Percentiles rank a stretch among this genome's conserved stretches.
Evolutionary conservation across 2,113 vertebrate species (phyloP).

Genomic region (Monarcha castaneiventris): DNA sequence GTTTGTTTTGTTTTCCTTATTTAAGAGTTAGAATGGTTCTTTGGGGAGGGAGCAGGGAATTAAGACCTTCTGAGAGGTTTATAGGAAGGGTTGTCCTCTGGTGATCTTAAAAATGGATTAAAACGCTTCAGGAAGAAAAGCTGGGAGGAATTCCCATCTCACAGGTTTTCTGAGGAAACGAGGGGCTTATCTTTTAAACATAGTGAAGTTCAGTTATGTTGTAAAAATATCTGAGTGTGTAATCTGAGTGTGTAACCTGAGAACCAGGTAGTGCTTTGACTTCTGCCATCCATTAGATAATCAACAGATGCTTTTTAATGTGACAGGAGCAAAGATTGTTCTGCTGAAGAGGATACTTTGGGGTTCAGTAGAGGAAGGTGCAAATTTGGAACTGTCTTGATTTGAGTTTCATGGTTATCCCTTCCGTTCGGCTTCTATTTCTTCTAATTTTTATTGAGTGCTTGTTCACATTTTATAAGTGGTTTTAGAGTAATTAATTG

Average conservation of each 20-base stretch:
- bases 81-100: not conserved
- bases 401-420: not conserved
- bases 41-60: not conserved
- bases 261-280: not conserved
- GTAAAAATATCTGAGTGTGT: not conserved
- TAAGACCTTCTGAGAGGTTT: not conserved
- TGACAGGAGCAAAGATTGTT: not conserved
- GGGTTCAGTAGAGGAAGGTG: not conserved
- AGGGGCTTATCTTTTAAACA: not conserved
- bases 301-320: not conserved
- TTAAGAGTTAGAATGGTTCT: not conserved
- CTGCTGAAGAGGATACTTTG: not conserved
- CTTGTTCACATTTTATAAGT: not conserved
- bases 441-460: not conserved
- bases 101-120: conserved; percentile 10
- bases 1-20: not conserved
- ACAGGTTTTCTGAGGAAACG: not conserved
- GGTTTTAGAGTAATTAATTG: not conserved
- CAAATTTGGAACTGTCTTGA: not conserved
- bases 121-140: not conserved
- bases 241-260: not conserved
- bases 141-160: not conserved
- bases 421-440: not conserved
- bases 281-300: not conserved
- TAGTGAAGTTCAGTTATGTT: not conserved